Evolutionary conservation across 1,140 invertebrate species (phyloP).

Genomic region (Drosophila teissieri): DNA sequence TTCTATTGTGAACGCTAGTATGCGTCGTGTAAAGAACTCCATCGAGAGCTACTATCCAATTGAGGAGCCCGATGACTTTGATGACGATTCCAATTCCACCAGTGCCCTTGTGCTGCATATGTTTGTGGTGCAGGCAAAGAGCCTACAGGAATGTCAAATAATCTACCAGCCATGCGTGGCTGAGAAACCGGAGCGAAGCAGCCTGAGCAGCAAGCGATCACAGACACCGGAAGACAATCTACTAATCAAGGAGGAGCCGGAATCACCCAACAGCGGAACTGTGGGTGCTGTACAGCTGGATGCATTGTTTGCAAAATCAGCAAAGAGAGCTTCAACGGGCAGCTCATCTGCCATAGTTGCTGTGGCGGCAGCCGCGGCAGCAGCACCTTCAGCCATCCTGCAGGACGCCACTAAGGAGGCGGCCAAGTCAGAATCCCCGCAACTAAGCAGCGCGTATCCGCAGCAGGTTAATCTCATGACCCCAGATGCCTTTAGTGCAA

Average conservation of each 20-base stretch:
- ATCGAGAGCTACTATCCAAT: slow-evolving; percentile 84
- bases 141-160: slow-evolving; percentile 93
- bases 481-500: slow-evolving; percentile 92
- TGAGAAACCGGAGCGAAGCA: slow-evolving; percentile 60
- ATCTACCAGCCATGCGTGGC: slow-evolving; percentile 88
- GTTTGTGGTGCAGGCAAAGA: slow-evolving; percentile 94
- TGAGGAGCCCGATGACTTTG: slow-evolving; percentile 84
- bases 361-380: slow-evolving; percentile 69
- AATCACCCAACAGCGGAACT: slow-evolving; percentile 44
- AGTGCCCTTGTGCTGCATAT: slow-evolving; percentile 88
- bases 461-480: slow-evolving; percentile 88
- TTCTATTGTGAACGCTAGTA: slow-evolving; percentile 91
- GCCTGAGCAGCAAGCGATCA: slow-evolving; percentile 62
- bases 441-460: slow-evolving; percentile 85
- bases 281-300: slow-evolving; percentile 53
- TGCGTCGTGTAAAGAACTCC: slow-evolving; percentile 84
- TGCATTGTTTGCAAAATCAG: slow-evolving; percentile 57
- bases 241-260: slow-evolving; percentile 55
- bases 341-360: slow-evolving; percentile 65
- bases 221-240: slow-evolving; percentile 50
- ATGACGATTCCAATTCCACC: slow-evolving; percentile 79
- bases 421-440: slow-evolving; percentile 64
- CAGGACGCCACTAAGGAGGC: slow-evolving; percentile 31
- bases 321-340: slow-evolving; percentile 37
- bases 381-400: slow-evolving; percentile 52